Conservation (phyloP, 2,113 vertebrate genomes). For the Chlorodrepanis virens region DNA sequence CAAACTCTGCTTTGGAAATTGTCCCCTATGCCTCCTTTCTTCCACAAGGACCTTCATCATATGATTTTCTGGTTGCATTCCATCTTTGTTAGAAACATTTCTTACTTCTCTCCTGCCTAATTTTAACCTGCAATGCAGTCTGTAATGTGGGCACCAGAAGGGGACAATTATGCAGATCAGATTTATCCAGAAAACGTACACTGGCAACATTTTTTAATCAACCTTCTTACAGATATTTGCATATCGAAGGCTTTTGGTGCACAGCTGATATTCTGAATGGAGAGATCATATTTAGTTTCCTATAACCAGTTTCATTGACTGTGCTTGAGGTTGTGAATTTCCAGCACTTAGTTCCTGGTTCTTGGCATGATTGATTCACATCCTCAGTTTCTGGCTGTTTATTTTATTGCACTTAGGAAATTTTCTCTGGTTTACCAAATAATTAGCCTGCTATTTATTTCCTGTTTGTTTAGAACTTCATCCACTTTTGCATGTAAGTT, state of each 20-base stretch:
- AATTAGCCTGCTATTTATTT: background rate
- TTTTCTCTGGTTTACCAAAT: background rate
- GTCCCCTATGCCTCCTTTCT: background rate
- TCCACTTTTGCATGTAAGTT: background rate
- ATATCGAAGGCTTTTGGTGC: background rate
- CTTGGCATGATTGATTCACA: fast-evolving
- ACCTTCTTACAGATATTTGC: background rate
- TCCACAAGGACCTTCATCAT: background rate
- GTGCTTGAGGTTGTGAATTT: background rate
- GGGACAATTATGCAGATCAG: background rate
- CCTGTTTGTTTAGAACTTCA: background rate
- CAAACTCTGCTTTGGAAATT: background rate
- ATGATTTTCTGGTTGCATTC: background rate
- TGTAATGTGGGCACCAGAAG: background rate
- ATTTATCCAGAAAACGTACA: background rate
- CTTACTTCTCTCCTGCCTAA: background rate
- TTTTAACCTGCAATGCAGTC: background rate
- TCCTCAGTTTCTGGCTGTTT: background rate
- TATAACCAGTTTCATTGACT: background rate
- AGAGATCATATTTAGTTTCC: background rate
- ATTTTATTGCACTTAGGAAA: background rate
- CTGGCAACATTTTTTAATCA: background rate
- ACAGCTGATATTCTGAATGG: background rate
- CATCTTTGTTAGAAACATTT: background rate
- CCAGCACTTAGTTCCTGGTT: background rate